Conservation (phyloP, 2,797 vertebrate genomes). For the Gastrophryne carolinensis region DNA sequence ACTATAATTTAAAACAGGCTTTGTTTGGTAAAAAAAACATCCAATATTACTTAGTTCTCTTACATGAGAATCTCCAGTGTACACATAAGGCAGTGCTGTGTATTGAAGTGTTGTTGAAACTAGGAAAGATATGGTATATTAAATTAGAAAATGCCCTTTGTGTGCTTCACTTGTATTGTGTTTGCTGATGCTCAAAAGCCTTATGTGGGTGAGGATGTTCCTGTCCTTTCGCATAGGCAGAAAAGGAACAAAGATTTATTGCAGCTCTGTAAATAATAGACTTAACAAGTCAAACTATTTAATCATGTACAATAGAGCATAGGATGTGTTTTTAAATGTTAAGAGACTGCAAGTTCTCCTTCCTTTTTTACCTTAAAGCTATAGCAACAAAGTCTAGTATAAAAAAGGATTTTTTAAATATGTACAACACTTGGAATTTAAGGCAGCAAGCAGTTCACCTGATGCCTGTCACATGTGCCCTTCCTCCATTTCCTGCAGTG, state of each 20-base stretch:
- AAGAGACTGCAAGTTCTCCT: neutral
- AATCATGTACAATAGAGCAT: neutral
- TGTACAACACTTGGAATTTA: too few relatives aligned
- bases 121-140: neutral
- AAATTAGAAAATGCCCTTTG: constrained; percentile 12
- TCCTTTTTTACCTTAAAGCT: neutral
- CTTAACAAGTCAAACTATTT: neutral
- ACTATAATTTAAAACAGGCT: too few relatives aligned
- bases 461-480: too few relatives aligned
- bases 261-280: neutral
- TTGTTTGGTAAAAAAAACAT: too few relatives aligned
- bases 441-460: too few relatives aligned
- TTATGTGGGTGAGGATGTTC: neutral
- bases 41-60: too few relatives aligned
- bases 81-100: too few relatives aligned
- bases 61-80: too few relatives aligned
- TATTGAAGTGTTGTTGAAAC: too few relatives aligned
- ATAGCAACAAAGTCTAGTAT: neutral
- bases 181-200: constrained; percentile 8
- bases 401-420: too few relatives aligned
- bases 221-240: neutral
- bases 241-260: neutral
- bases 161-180: constrained; percentile 4
- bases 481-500: too few relatives aligned
- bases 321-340: neutral